A percentile compares a stretch with the other conserved stretches of the same genome.
phyloP scores from a whole-genome alignment of 2,888 invertebrate genomes.

The Cephus nigrinus region DNA sequence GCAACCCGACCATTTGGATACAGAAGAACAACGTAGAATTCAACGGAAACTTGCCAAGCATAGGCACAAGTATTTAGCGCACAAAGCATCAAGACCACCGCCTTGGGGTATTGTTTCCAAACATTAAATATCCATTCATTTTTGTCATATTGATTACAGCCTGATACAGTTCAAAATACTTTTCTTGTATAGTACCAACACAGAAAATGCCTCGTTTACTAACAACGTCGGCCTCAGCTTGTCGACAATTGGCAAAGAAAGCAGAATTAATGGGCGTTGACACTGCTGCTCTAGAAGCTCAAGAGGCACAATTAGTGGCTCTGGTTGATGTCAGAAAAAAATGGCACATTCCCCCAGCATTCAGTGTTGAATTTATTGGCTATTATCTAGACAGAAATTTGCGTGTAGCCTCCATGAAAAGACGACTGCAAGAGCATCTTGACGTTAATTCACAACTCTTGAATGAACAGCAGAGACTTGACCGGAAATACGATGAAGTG shows the following conservation, averaged over 20 bases:
- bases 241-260: slow-evolving; percentile 83
- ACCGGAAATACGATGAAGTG: slow-evolving; percentile 84
- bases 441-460: slow-evolving; percentile 80
- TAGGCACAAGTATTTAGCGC: slow-evolving; percentile 82
- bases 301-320: slow-evolving; percentile 84
- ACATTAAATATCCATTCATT: not conserved
- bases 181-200: slow-evolving; percentile 79
- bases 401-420: slow-evolving; percentile 82
- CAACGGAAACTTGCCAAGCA: slow-evolving; percentile 86
- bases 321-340: slow-evolving; percentile 89
- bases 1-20: slow-evolving; percentile 72
- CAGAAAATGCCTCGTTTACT: slow-evolving; percentile 94
- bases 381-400: slow-evolving; percentile 92
- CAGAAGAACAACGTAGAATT: slow-evolving; percentile 79
- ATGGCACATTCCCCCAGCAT: slow-evolving; percentile 94
- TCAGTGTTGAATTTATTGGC: slow-evolving; percentile 93
- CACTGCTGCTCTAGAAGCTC: slow-evolving; percentile 82
- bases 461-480: slow-evolving; percentile 80
- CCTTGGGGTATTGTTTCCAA: slow-evolving; percentile 81
- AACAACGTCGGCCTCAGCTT: slow-evolving; percentile 91
- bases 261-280: slow-evolving; percentile 93
- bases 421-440: slow-evolving; percentile 79
- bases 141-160: not conserved
- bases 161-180: slow-evolving; percentile 10
- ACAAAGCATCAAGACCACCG: slow-evolving; percentile 78